Conservation (phyloP, 2,888 invertebrate genomes). For the Chaetogeoica ovagalla region DNA sequence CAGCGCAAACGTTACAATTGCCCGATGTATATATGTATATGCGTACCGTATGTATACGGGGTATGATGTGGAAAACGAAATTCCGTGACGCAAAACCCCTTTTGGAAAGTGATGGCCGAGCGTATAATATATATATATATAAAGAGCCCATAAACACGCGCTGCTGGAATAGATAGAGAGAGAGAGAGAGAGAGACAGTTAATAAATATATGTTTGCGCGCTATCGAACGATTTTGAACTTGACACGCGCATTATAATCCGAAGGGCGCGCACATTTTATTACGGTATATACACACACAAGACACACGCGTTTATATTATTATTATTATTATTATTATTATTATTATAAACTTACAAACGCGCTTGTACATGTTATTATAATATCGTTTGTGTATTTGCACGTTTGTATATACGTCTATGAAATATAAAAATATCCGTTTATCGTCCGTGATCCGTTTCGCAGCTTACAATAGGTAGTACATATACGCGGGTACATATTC, state of each 20-base stretch:
- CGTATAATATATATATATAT: no score
- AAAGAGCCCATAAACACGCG: neutral
- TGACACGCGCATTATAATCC: slow-evolving; percentile 43
- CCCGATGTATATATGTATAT: slow-evolving; percentile 12
- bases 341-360: no score
- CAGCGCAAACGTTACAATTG: slow-evolving; percentile 39
- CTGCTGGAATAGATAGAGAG: neutral
- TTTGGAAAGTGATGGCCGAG: neutral
- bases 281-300: neutral
- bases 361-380: no score
- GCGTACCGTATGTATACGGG: neutral
- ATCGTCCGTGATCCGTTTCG: no score
- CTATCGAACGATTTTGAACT: slow-evolving; percentile 45
- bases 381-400: no score
- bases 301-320: neutral
- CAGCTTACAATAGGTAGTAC: no score
- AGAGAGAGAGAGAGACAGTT: no score
- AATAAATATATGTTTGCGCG: neutral
- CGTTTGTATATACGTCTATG: no score
- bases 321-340: no score
- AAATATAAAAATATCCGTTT: no score
- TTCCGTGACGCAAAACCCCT: slow-evolving; percentile 16
- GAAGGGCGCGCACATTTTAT: neutral
- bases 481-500: no score
- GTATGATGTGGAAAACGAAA: neutral